These are phyloP conservation scores for Ochotona princeps DNA, from an alignment of 2,113 vertebrate species.

Conservation along the genomic window DNA sequence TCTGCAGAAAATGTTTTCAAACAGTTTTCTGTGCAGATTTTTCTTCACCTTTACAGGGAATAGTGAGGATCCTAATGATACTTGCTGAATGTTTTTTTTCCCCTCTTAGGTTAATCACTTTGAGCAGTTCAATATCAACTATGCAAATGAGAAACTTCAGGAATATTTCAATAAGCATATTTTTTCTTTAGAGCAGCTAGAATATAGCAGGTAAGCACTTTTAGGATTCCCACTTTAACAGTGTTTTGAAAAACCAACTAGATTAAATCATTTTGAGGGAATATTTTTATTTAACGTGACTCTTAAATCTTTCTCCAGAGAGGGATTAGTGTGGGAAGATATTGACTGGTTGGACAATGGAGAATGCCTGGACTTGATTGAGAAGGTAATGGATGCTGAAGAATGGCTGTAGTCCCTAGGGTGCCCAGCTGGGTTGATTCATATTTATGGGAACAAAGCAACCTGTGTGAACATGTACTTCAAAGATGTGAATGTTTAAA, in stretches of 20 bases:
- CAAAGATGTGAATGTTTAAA: conserved; percentile 64
- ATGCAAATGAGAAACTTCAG: conserved; percentile 99
- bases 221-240: background rate
- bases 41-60: background rate
- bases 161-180: conserved; percentile 99
- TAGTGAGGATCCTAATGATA: background rate
- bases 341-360: conserved; percentile 99
- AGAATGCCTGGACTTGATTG: conserved; percentile 97
- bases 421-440: conserved; percentile 70
- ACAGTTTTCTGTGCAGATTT: background rate
- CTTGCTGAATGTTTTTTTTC: background rate
- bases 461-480: conserved; percentile 69
- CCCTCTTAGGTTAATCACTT: conserved; percentile 94
- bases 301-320: conserved; percentile 84
- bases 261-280: background rate
- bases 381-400: conserved; percentile 90
- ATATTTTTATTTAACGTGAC: background rate
- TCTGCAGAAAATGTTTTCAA: background rate
- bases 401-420: background rate
- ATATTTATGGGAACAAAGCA: conserved; percentile 52
- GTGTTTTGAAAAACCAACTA: background rate
- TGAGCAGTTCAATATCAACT: conserved; percentile 99
- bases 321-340: conserved; percentile 95
- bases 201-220: conserved; percentile 94
- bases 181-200: conserved; percentile 98